A percentile compares a stretch with the other conserved stretches of the same genome.
Conservation (phyloP, 2,797 vertebrate genomes). For the Zalophus californianus region DNA sequence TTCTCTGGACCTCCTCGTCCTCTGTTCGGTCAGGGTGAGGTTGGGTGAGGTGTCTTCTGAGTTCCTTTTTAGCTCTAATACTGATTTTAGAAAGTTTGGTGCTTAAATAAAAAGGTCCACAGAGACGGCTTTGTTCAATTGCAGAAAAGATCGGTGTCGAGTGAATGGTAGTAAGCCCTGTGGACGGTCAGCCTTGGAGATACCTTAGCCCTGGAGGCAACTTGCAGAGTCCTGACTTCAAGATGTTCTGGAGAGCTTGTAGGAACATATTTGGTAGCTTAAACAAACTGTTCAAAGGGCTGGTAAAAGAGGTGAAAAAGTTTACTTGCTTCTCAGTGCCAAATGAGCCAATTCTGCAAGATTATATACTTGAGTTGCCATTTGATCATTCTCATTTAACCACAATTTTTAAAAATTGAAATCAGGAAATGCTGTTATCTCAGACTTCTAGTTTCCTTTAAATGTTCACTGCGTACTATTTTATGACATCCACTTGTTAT, state of each 20-base stretch:
- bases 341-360: not conserved
- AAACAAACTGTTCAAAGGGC: not conserved
- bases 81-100: constrained; percentile 8
- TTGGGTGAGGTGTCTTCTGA: not conserved
- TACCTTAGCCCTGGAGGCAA: not conserved
- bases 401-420: not conserved
- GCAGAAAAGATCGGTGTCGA: constrained; percentile 2
- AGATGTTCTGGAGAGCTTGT: not conserved
- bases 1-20: not conserved
- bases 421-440: not conserved
- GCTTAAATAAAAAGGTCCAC: not conserved
- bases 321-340: not conserved
- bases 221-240: not conserved
- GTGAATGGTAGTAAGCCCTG: not conserved
- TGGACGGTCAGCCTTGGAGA: not conserved
- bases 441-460: constrained; percentile 23
- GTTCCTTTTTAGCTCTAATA: not conserved
- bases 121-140: not conserved
- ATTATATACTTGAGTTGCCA: not conserved
- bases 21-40: not conserved
- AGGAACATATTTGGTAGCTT: not conserved
- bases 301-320: not conserved
- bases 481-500: not conserved
- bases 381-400: constrained; percentile 15
- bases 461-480: not conserved